Conservation (phyloP, 2,888 invertebrate species). For the Sicus ferrugineus region DNA sequence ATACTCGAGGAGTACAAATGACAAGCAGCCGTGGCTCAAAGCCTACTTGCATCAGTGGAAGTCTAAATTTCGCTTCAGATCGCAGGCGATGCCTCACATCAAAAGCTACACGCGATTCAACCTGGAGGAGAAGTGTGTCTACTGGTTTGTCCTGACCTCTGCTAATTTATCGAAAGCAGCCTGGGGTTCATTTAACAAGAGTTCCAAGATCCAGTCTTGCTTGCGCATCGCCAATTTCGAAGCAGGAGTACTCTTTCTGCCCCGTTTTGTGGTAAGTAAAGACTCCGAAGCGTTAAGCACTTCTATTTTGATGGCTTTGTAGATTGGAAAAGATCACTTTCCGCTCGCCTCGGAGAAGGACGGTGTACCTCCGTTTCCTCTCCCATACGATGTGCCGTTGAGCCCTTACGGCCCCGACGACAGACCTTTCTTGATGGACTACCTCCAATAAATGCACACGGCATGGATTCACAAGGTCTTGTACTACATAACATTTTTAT, state of each 20-base stretch:
- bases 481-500: no score
- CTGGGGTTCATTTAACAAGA: conserved; percentile 81
- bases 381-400: conserved; percentile 86
- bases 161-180: conserved; percentile 97
- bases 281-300: not conserved
- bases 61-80: conserved; percentile 73
- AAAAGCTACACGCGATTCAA: conserved; percentile 86
- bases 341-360: conserved; percentile 64
- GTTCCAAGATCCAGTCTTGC: conserved; percentile 67
- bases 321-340: conserved; percentile 73
- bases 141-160: conserved; percentile 88
- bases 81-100: conserved; percentile 92
- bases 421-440: conserved; percentile 75
- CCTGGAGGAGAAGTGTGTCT: conserved; percentile 67
- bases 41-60: conserved; percentile 85
- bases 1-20: conserved; percentile 78
- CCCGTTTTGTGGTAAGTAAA: conserved; percentile 77
- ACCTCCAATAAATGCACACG: conserved; percentile 61
- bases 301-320: conserved; percentile 43
- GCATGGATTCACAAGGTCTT: no score
- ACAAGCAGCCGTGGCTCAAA: conserved; percentile 86
- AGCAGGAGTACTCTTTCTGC: conserved; percentile 88
- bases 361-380: conserved; percentile 66
- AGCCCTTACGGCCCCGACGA: conserved; percentile 74
- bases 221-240: conserved; percentile 86